Conservation (phyloP, 1,140 invertebrate species). For the Macrosteles quadrilineatus region DNA sequence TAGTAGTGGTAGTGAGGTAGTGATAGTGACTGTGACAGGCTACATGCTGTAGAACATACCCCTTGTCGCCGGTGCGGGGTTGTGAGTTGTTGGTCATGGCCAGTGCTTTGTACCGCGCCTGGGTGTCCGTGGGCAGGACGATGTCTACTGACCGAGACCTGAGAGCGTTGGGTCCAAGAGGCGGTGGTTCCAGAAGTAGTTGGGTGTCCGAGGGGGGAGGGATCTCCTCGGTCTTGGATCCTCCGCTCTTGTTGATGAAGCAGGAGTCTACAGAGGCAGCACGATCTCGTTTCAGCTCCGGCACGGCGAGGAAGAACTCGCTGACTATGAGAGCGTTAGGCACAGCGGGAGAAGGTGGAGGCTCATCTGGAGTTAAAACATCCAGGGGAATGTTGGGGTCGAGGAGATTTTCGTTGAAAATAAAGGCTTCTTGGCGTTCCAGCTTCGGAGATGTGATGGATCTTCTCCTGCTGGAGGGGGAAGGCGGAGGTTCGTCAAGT, state of each 20-base stretch:
- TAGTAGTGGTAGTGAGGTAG: background rate
- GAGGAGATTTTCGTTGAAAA: constrained; percentile 57
- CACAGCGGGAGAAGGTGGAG: constrained; percentile 45
- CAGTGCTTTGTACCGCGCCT: constrained; percentile 79
- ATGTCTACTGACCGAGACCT: constrained; percentile 91
- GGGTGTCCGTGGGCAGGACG: constrained; percentile 82
- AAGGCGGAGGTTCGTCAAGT: constrained; percentile 43
- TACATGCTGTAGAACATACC: constrained; percentile 11
- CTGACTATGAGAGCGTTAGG: constrained; percentile 53
- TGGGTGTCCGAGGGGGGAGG: constrained; percentile 58
- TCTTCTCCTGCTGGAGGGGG: constrained; percentile 57
- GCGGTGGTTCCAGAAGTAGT: constrained; percentile 50
- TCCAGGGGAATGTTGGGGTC: constrained; percentile 41
- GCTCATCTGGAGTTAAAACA: constrained; percentile 34
- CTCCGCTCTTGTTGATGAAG: constrained; percentile 69
- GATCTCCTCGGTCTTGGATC: constrained; percentile 65
- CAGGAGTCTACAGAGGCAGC: constrained; percentile 84
- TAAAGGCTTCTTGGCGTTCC: constrained; percentile 77
- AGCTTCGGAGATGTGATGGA: constrained; percentile 58
- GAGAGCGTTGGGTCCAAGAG: constrained; percentile 49
- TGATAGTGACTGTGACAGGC: background rate
- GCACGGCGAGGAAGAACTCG: constrained; percentile 80
- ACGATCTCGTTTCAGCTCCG: constrained; percentile 75
- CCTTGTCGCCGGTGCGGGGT: constrained; percentile 18
- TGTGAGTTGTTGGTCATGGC: constrained; percentile 39